A percentile compares a stretch with the other conserved stretches of the same genome.
These are phyloP conservation scores for Tauraco erythrolophus DNA, from an alignment of 2,113 vertebrate genomes.

Conservation along the genomic window DNA sequence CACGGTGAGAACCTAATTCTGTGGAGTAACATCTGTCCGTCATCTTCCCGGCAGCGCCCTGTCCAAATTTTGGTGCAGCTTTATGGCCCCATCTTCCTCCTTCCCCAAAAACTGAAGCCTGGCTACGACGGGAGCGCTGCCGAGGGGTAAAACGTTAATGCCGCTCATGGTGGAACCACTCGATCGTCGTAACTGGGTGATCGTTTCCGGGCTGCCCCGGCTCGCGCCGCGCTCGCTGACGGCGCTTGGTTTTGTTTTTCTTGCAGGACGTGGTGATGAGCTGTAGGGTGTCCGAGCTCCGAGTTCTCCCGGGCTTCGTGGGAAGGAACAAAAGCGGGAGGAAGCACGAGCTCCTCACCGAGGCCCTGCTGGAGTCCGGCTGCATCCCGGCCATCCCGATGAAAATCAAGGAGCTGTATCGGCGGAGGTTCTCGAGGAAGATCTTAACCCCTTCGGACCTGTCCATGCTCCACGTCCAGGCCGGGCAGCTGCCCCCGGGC, in stretches of 20 bases:
- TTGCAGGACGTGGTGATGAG: conserved; percentile 80
- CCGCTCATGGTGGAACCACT: not conserved
- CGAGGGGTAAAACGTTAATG: not conserved
- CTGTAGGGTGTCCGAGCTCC: conserved; percentile 79
- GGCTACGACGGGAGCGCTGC: rapidly evolving
- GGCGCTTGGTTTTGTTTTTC: not conserved
- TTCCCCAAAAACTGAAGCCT: not conserved
- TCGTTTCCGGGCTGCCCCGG: rapidly evolving
- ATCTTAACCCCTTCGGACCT: conserved; percentile 67
- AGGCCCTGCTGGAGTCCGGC: conserved; percentile 71
- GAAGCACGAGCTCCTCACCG: conserved; percentile 76
- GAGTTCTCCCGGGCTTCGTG: conserved; percentile 78
- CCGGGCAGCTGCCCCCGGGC: conserved; percentile 47
- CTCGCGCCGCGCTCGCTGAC: rapidly evolving
- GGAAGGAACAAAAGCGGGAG: conserved; percentile 78
- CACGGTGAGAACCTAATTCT: not conserved
- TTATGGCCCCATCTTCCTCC: not conserved
- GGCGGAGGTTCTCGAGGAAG: conserved; percentile 76
- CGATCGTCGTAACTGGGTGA: not conserved
- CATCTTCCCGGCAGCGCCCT: not conserved
- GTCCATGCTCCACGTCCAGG: conserved; percentile 69
- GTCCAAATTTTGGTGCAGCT: not conserved
- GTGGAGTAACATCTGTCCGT: not conserved
- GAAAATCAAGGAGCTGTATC: conserved; percentile 82
- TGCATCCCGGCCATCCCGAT: conserved; percentile 76